These are phyloP conservation scores for Eumerus sabulonum DNA, from an alignment of 2,888 invertebrate species.

Conservation along the genomic window DNA sequence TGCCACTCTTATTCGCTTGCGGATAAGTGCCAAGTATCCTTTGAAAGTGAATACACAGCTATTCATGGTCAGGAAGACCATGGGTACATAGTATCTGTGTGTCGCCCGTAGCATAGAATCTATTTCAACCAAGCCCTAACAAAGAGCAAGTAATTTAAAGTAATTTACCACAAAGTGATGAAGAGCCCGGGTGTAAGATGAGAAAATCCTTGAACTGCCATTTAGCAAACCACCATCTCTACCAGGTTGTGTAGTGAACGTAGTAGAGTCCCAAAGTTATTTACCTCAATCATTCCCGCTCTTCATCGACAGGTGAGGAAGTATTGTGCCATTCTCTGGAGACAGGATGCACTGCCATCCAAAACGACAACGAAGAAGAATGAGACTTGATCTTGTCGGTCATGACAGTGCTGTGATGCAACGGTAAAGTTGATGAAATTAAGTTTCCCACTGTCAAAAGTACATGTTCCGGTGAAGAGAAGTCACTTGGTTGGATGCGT, in stretches of 20 bases:
- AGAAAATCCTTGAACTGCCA: constrained; percentile 55
- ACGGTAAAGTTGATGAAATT: constrained; percentile 62
- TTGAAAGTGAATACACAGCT: constrained; percentile 39
- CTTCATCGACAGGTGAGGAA: constrained; percentile 61
- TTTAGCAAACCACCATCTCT: constrained; percentile 42
- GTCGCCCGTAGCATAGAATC: background rate
- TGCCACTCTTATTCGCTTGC: constrained; percentile 41
- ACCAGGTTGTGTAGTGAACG: no score
- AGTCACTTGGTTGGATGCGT: constrained; percentile 48
- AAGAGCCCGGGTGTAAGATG: constrained; percentile 37
- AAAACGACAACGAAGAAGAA: constrained; percentile 35
- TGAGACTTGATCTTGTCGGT: constrained; percentile 36
- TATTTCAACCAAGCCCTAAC: constrained; percentile 28
- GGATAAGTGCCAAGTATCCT: constrained; percentile 47
- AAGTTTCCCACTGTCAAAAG: constrained; percentile 62
- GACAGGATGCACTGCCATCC: no score
- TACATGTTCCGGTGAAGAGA: constrained; percentile 48
- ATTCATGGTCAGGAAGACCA: constrained; percentile 44
- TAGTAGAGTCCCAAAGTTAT: constrained; percentile 42
- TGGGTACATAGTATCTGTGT: background rate
- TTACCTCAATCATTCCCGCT: constrained; percentile 63
- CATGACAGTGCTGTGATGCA: constrained; percentile 1
- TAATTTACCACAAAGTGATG: constrained; percentile 68
- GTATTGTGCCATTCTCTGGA: constrained; percentile 18
- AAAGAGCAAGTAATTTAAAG: constrained; percentile 63